Percentiles rank a stretch among this genome's conserved stretches.
These are phyloP conservation scores for Asteroscopus sphinx DNA, from an alignment of 2,888 invertebrate species.

Conservation along the genomic window DNA sequence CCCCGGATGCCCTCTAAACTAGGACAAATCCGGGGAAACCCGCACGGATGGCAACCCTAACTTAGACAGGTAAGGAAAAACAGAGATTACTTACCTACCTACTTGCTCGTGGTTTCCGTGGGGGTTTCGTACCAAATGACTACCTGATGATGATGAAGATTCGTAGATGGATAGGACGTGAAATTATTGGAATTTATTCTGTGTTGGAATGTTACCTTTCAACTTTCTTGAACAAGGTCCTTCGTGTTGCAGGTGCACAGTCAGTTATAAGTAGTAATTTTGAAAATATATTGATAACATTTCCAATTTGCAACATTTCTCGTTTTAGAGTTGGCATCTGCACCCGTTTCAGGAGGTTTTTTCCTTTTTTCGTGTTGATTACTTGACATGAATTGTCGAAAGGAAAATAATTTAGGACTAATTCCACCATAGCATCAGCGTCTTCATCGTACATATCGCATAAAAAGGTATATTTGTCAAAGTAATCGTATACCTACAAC, in stretches of 20 bases:
- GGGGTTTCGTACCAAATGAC: too few relatives aligned
- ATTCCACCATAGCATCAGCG: slow-evolving; percentile 92
- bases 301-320: slow-evolving; percentile 93
- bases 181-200: too few relatives aligned
- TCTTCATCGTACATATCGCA: slow-evolving; percentile 97
- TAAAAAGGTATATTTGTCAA: slow-evolving; percentile 90
- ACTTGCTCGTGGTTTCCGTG: too few relatives aligned
- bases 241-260: slow-evolving; percentile 92
- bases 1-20: too few relatives aligned
- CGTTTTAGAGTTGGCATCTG: slow-evolving; percentile 90
- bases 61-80: too few relatives aligned
- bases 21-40: too few relatives aligned
- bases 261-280: slow-evolving; percentile 92
- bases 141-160: too few relatives aligned
- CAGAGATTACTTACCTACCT: too few relatives aligned
- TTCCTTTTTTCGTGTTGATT: slow-evolving; percentile 90
- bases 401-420: slow-evolving; percentile 93
- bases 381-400: slow-evolving; percentile 95
- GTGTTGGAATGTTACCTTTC: slow-evolving; percentile 90
- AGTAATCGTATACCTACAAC: slow-evolving; percentile 85
- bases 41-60: too few relatives aligned
- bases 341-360: slow-evolving; percentile 91
- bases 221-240: slow-evolving; percentile 89
- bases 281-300: slow-evolving; percentile 93
- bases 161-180: too few relatives aligned